Evolutionary conservation across 1,140 invertebrate genomes (phyloP).

Genomic region (Ptiloglossa arizonensis): DNA sequence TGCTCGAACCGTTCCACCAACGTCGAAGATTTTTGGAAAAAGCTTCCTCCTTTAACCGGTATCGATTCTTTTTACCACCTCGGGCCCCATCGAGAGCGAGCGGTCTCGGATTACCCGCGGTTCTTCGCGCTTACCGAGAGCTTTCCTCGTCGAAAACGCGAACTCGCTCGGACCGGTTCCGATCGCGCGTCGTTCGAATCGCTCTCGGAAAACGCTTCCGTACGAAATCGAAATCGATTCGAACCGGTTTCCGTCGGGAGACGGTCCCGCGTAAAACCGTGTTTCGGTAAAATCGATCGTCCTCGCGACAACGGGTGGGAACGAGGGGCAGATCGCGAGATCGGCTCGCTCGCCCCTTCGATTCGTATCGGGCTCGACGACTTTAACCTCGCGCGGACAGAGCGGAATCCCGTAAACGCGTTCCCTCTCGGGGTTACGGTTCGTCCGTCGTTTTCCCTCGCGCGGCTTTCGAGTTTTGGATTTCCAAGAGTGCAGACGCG

Average conservation of each 20-base stretch:
- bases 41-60: too few relatives aligned
- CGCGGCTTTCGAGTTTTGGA: slow-evolving; percentile 51
- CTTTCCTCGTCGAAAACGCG: too few relatives aligned
- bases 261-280: too few relatives aligned
- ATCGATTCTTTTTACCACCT: too few relatives aligned
- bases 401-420: slow-evolving; percentile 35
- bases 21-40: too few relatives aligned
- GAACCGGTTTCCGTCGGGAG: slow-evolving; percentile 31
- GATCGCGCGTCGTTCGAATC: too few relatives aligned
- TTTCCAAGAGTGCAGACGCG: slow-evolving; percentile 36
- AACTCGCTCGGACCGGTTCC: too few relatives aligned
- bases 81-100: too few relatives aligned
- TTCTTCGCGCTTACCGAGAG: too few relatives aligned
- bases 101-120: too few relatives aligned
- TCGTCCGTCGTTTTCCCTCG: slow-evolving; percentile 16
- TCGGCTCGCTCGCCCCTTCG: slow-evolving; percentile 8
- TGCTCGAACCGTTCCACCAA: too few relatives aligned
- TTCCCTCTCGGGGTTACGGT: not conserved
- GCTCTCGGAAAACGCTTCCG: not conserved
- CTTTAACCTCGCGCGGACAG: slow-evolving; percentile 29
- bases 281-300: slow-evolving; percentile 60
- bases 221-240: slow-evolving; percentile 8
- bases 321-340: slow-evolving; percentile 6
- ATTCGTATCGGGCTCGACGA: slow-evolving; percentile 51
- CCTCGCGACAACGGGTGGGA: slow-evolving; percentile 40